Evolutionary conservation across 2,797 vertebrate genomes (phyloP).

Genomic region (Enteromius paludinosus): DNA sequence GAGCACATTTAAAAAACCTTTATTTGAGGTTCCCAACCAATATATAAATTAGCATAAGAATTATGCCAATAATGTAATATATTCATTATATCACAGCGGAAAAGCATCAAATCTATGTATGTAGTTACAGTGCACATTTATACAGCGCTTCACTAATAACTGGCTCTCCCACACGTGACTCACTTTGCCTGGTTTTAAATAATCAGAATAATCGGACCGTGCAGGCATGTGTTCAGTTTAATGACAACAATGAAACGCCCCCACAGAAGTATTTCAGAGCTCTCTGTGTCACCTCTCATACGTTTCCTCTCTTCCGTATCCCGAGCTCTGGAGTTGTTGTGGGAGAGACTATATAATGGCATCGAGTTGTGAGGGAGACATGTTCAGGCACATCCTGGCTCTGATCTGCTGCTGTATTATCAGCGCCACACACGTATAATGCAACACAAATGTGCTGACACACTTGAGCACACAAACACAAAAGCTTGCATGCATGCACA

Average conservation of each 20-base stretch:
- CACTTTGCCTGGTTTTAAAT: neutral
- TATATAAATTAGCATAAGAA: slow-evolving; percentile 52
- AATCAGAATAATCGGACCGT: neutral
- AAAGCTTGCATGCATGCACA: slow-evolving; percentile 24
- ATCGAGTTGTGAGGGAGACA: slow-evolving; percentile 58
- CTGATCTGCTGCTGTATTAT: slow-evolving; percentile 52
- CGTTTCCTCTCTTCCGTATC: slow-evolving; percentile 52
- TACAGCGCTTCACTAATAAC: neutral
- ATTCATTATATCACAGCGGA: neutral
- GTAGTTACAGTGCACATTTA: neutral
- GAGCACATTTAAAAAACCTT: slow-evolving; percentile 57
- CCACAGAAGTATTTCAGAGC: neutral
- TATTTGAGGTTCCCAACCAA: slow-evolving; percentile 62
- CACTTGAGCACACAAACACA: slow-evolving; percentile 39
- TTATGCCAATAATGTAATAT: slow-evolving; percentile 22
- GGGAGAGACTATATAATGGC: slow-evolving; percentile 39
- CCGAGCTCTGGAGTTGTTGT: slow-evolving; percentile 52
- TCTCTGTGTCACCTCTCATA: slow-evolving; percentile 25
- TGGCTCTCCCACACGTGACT: neutral
- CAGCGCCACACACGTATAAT: slow-evolving; percentile 42
- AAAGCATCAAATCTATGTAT: neutral
- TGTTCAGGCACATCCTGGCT: slow-evolving; percentile 63
- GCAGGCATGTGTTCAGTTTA: slow-evolving; percentile 8
- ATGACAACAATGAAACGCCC: slow-evolving; percentile 39
- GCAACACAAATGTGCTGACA: slow-evolving; percentile 50